Evolutionary conservation across 2,888 invertebrate species (phyloP).

Genomic region (Apocheima hispidaria): DNA sequence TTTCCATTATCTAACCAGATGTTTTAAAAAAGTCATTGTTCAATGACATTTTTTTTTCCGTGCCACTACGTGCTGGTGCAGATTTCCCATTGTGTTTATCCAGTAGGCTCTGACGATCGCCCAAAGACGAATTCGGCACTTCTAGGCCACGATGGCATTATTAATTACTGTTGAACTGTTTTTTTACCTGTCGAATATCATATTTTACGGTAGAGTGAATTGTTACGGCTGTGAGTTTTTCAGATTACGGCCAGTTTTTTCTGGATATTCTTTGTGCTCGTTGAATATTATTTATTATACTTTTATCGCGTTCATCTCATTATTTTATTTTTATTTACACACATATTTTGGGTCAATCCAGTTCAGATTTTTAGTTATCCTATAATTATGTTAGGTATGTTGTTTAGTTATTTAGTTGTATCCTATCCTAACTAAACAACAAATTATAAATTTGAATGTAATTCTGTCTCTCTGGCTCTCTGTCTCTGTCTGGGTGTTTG

Average conservation of each 20-base stretch:
- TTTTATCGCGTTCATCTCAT: no score
- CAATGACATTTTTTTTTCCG: constrained; percentile 21
- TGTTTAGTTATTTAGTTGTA: no score
- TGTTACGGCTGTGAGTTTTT: constrained; percentile 13
- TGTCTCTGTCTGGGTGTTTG: no score
- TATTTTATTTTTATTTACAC: no score
- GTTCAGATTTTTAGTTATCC: no score
- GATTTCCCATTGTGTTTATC: constrained; percentile 34
- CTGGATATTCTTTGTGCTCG: background rate
- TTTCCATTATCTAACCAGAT: constrained; percentile 6
- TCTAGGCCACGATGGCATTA: constrained; percentile 31
- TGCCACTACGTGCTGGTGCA: constrained; percentile 19
- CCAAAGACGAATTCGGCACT: constrained; percentile 25
- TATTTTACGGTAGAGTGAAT: constrained; percentile 19
- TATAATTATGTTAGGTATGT: no score
- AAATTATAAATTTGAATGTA: no score
- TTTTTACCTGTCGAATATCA: constrained; percentile 1
- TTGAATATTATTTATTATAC: no score
- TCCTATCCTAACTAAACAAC: no score
- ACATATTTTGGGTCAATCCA: no score
- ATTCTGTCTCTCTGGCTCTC: no score
- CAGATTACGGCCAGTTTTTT: constrained; percentile 5
- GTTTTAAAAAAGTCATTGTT: background rate
- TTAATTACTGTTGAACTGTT: background rate
- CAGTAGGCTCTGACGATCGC: constrained; percentile 25